Conservation (phyloP, 2,113 vertebrate species). For the Oophaga pumilio region DNA sequence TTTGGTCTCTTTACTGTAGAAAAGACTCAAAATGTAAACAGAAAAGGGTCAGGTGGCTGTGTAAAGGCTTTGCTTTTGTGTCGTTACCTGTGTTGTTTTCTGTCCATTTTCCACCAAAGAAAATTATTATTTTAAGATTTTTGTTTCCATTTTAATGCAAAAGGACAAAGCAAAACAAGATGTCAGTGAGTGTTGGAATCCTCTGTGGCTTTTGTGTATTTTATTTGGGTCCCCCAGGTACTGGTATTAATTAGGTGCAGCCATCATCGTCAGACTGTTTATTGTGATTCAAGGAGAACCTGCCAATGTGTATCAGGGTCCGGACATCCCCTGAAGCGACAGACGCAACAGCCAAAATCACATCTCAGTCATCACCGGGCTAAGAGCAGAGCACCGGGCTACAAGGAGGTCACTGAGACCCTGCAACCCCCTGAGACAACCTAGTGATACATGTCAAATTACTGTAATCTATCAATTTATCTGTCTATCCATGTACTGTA, state of each 20-base stretch:
- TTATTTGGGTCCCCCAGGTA: conserved; percentile 44
- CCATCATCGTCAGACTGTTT: conserved; percentile 42
- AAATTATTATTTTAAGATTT: neutral
- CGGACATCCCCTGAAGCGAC: conserved; percentile 29
- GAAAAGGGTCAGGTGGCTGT: neutral
- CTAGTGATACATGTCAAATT: neutral
- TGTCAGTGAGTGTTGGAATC: conserved; percentile 11
- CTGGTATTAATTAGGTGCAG: conserved; percentile 43
- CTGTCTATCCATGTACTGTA: neutral
- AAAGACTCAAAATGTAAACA: neutral
- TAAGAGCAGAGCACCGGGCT: neutral
- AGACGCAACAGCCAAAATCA: conserved; percentile 11
- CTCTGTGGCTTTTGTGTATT: conserved; percentile 34
- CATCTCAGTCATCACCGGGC: neutral
- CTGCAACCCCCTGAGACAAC: neutral
- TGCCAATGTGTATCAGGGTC: conserved; percentile 26
- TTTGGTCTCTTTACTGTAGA: too few relatives aligned
- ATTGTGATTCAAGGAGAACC: conserved; percentile 43
- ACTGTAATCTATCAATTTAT: neutral
- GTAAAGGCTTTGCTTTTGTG: neutral
- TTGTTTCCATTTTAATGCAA: conserved; percentile 3
- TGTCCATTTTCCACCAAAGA: neutral
- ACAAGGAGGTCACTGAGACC: neutral
- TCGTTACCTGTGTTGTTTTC: neutral
- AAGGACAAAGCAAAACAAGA: neutral